Conservation (phyloP, 2,888 invertebrate species). For the Drosophila bunnanda region DNA sequence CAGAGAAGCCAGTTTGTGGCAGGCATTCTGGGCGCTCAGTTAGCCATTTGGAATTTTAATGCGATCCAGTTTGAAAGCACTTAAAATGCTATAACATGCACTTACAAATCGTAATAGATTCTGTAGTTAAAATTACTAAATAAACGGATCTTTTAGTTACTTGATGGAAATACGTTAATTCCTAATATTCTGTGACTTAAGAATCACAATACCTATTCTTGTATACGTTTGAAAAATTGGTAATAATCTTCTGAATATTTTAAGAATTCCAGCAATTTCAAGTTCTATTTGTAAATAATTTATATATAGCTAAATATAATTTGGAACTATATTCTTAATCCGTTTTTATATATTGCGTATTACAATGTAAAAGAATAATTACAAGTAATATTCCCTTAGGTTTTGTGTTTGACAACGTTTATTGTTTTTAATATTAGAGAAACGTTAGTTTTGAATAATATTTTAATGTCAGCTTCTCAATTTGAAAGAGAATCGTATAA, state of each 20-base stretch:
- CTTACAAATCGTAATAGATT: neutral
- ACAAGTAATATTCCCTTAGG: too few relatives aligned
- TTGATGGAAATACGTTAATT: neutral
- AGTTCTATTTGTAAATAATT: neutral
- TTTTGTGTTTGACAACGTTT: too few relatives aligned
- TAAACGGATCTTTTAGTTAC: neutral
- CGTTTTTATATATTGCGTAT: too few relatives aligned
- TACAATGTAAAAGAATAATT: too few relatives aligned
- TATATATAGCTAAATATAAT: neutral
- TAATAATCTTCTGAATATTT: neutral
- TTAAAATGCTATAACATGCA: neutral
- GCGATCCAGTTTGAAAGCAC: slow-evolving; percentile 31
- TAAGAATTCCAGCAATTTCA: neutral
- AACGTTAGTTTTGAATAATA: too few relatives aligned
- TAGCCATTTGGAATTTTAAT: slow-evolving; percentile 63
- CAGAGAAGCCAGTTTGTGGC: slow-evolving; percentile 12
- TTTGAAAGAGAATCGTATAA: too few relatives aligned
- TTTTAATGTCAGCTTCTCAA: neutral
- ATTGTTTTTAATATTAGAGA: too few relatives aligned
- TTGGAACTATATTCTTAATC: too few relatives aligned
- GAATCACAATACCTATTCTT: too few relatives aligned
- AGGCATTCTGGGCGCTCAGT: slow-evolving; percentile 5
- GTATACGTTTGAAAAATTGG: neutral
- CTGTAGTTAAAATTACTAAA: neutral
- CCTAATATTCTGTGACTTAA: too few relatives aligned